Base-by-base conservation (phyloP, 2,797 vertebrate genomes). In the Manis crassicaudata region DNA sequence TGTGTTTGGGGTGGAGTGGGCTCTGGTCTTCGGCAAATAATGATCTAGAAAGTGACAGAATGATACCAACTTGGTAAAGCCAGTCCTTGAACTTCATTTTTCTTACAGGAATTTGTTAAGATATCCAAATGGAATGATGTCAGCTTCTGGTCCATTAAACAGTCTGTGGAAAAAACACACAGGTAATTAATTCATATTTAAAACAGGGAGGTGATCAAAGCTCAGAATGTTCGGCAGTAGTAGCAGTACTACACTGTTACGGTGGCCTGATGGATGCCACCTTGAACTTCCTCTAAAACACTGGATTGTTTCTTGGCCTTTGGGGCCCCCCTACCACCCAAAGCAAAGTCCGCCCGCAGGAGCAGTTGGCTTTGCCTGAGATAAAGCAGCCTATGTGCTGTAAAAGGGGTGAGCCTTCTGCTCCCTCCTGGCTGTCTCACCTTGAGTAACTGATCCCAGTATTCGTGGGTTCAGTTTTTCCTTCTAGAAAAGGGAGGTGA, bases 71-170 rank as follows among this genome's bases (percentile, higher is more conserved):
- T 83, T 89, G 70, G 46, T 75, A 89, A 93, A 95, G 23, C 63
- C 32, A 9, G 82, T 89, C n/a, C 50, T 92, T 88, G 60, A 88
- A 35, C 40, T 79, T 94, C 32, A 72, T 97, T 97, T 97, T 94
- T 94, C 63, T 97, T 95, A 82, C 92, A 99, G 99, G 99, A 99
- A 98, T 99, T 99, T 99, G 99, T 99, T 88, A 99, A 99, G 98
- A 99, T 99, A 98, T 99, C 99, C 3, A 99, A 98, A 94, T 99
- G 99, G 99, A 99, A 99, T 65, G 99, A 99, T n/a, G 99, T 99
- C 96, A 99, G 99, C 97, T 99, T 99, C 98, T 99, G 99, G 99
- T 99, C 99, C 96, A 99, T 99, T 97, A 99, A 99, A 87, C 99
- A 99, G 16, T 99, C 99, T 0, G 99, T 99, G 97, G 99, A 99